Evolutionary conservation across 2,113 vertebrate species (phyloP).

Genomic region (Perca flavescens): DNA sequence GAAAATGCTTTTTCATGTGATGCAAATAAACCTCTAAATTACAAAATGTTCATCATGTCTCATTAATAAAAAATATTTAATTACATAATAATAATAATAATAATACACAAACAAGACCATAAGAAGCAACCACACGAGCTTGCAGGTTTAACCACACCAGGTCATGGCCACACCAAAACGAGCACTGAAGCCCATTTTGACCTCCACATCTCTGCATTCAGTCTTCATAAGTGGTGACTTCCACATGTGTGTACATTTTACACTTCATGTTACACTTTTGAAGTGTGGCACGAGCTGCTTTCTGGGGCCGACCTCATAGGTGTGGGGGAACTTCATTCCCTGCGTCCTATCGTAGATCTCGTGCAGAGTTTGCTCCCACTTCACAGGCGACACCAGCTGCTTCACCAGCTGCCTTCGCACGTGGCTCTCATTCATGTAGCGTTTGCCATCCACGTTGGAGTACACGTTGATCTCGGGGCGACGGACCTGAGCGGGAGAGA

Average conservation of each 20-base stretch:
- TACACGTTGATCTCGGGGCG: constrained; percentile 89
- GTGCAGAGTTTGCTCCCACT: constrained; percentile 97
- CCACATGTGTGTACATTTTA: constrained; percentile 84
- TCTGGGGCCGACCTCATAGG: constrained; percentile 92
- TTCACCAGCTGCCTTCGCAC: constrained; percentile 86
- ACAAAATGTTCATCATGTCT: constrained; percentile 12
- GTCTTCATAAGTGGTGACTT: constrained; percentile 67
- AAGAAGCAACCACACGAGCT: constrained; percentile 23
- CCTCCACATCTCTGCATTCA: background rate
- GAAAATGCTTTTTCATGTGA: constrained; percentile 59
- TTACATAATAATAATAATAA: constrained; percentile 11
- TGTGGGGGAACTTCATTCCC: constrained; percentile 89
- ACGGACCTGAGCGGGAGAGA: constrained; percentile 72
- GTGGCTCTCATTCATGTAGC: constrained; percentile 86
- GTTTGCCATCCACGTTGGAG: constrained; percentile 89
- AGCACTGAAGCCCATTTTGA: background rate
- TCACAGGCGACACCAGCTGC: constrained; percentile 92
- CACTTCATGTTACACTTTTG: constrained; percentile 92
- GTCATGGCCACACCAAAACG: background rate
- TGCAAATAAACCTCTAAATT: constrained; percentile 64
- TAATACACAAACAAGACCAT: background rate
- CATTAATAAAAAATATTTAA: constrained; percentile 49
- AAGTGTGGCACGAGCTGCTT: constrained; percentile 89
- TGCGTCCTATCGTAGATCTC: constrained; percentile 87
- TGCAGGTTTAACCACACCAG: background rate